A percentile compares a stretch with the other conserved stretches of the same genome.
Conservation (phyloP, 2,113 vertebrate species). For the Neotragus moschatus region DNA sequence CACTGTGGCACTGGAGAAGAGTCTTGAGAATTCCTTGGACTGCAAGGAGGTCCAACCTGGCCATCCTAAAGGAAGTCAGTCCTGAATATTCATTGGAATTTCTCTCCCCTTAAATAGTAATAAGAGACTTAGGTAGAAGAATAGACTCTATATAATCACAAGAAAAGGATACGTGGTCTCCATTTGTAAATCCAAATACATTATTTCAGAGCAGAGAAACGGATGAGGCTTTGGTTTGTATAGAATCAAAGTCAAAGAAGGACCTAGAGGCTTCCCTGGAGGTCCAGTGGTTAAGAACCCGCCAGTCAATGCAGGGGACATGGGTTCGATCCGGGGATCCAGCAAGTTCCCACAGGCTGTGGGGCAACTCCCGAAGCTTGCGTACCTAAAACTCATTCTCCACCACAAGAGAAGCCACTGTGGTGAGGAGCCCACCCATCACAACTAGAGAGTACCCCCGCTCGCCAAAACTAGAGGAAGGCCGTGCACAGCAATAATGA, state of each 20-base stretch:
- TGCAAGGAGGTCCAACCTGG: not conserved
- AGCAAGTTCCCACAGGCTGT: not conserved
- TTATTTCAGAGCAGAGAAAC: not conserved
- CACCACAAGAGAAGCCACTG: not conserved
- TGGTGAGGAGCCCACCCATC: accelerated
- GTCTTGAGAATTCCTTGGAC: not conserved
- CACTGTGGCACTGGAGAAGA: not conserved
- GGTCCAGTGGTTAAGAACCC: not conserved
- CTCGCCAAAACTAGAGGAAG: not conserved
- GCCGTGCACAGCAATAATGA: not conserved
- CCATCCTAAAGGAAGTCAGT: not conserved
- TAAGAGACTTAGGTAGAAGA: not conserved
- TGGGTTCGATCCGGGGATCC: accelerated
- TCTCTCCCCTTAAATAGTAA: too few relatives aligned
- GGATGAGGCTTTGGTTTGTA: not conserved
- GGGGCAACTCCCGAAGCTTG: not conserved
- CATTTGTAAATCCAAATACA: not conserved
- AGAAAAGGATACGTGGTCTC: not conserved
- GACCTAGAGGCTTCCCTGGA: not conserved
- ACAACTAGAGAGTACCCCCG: accelerated
- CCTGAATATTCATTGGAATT: not conserved
- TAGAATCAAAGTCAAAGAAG: not conserved
- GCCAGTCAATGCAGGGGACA: accelerated
- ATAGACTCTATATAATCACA: not conserved
- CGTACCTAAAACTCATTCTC: accelerated